Conservation (phyloP, 2,888 invertebrate species). For the Dryadula phaetusa region DNA sequence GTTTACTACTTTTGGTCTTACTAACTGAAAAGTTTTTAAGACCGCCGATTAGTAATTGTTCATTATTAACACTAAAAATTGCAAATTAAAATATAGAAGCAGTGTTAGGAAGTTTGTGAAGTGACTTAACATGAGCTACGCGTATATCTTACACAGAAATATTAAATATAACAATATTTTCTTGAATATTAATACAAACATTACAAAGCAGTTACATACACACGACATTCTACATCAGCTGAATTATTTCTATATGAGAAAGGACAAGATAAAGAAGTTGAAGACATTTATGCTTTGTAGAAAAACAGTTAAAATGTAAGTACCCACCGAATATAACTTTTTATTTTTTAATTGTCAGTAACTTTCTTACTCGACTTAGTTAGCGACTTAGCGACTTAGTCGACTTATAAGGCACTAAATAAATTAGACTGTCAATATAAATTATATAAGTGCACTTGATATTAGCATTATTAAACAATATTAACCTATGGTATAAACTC, state of each 20-base stretch:
- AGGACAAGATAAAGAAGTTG: constrained; percentile 70
- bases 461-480: too few species aligned
- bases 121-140: constrained; percentile 45
- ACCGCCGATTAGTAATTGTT: constrained; percentile 53
- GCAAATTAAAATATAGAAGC: constrained; percentile 15
- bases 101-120: constrained; percentile 11
- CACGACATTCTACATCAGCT: constrained; percentile 60
- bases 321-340: constrained; percentile 44
- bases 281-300: constrained; percentile 62
- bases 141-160: constrained; percentile 39
- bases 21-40: constrained; percentile 55
- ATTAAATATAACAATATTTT: constrained; percentile 52
- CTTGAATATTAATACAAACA: constrained; percentile 52
- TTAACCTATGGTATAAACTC: too few species aligned
- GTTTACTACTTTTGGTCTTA: constrained; percentile 60
- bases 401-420: not conserved
- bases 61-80: constrained; percentile 25
- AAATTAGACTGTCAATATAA: too few species aligned
- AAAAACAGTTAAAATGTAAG: constrained; percentile 76
- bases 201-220: constrained; percentile 53
- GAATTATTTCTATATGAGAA: constrained; percentile 65
- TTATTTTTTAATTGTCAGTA: too few species aligned
- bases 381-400: too few species aligned
- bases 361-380: too few species aligned
- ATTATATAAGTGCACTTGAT: too few species aligned